Percentiles rank a stretch among this genome's conserved stretches.
These are phyloP conservation scores for Gouania willdenowi DNA, from an alignment of 2,797 vertebrate genomes.

Conservation along the genomic window DNA sequence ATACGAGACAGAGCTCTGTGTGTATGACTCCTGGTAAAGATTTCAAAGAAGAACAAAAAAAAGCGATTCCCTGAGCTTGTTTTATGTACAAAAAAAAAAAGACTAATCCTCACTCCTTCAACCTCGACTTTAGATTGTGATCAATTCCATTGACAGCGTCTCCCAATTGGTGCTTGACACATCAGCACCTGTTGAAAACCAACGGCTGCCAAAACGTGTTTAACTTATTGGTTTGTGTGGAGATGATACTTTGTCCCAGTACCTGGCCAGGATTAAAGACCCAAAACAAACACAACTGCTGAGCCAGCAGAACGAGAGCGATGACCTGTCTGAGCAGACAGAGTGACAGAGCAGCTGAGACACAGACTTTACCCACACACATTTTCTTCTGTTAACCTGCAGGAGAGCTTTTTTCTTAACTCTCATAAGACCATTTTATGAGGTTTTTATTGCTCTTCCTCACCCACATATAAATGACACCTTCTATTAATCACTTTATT, in stretches of 20 bases:
- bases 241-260: conserved; percentile 48
- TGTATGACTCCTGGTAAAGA: conserved; percentile 36
- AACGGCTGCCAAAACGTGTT: conserved; percentile 25
- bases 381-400: neutral
- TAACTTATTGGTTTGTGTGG: conserved; percentile 21
- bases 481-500: conserved; percentile 49
- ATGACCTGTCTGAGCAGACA: conserved; percentile 15
- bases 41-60: conserved; percentile 35
- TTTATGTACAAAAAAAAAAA: conserved; percentile 44
- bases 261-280: conserved; percentile 45
- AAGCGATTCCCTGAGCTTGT: conserved; percentile 35
- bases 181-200: conserved; percentile 3
- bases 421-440: neutral
- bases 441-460: neutral
- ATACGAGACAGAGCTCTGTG: conserved; percentile 59
- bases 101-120: conserved; percentile 34
- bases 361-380: neutral
- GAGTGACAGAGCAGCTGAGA: conserved; percentile 15
- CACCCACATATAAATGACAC: conserved; percentile 6
- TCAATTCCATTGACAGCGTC: conserved; percentile 14
- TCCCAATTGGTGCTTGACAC: conserved; percentile 4
- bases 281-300: conserved; percentile 63
- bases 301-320: conserved; percentile 44
- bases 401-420: too few species aligned
- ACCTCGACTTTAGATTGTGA: conserved; percentile 22